phyloP scores from a whole-genome alignment of 2,113 vertebrate species.

The Gymnobelideus leadbeateri region DNA sequence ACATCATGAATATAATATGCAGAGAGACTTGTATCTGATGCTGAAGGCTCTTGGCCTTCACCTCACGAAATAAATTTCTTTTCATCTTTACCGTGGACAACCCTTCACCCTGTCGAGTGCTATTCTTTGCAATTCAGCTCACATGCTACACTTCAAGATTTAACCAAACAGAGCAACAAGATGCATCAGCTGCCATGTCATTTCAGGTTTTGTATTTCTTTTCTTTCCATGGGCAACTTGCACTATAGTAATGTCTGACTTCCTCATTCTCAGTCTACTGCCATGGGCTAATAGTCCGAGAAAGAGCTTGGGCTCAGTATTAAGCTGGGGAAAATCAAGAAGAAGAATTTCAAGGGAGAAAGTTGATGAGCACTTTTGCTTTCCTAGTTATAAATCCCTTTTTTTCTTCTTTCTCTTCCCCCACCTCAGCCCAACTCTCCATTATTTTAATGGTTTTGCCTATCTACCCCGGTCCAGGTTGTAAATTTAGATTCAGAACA shows the following conservation, averaged over 20 bases:
- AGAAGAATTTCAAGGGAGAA: conserved; percentile 70
- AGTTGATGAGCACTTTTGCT: conserved; percentile 55
- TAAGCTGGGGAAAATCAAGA: conserved; percentile 73
- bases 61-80: conserved; percentile 80
- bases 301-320: conserved; percentile 78
- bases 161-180: conserved; percentile 84
- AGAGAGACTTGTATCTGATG: conserved; percentile 71
- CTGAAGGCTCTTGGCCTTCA: conserved; percentile 85
- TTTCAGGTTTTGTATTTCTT: conserved; percentile 85
- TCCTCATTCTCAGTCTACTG: conserved; percentile 70
- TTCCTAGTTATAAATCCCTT: conserved; percentile 24
- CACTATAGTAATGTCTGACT: conserved; percentile 80
- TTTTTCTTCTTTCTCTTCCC: not conserved
- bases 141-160: conserved; percentile 81
- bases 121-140: conserved; percentile 86
- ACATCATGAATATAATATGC: conserved; percentile 74
- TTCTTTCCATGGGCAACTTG: conserved; percentile 79
- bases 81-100: conserved; percentile 76
- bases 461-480: conserved; percentile 37
- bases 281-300: conserved; percentile 84
- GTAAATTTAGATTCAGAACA: conserved; percentile 51
- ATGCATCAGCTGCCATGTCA: conserved; percentile 85
- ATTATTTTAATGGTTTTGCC: conserved; percentile 49
- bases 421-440: not conserved
- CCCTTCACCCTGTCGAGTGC: conserved; percentile 84